These are phyloP conservation scores for Stenodera caucasica DNA, from an alignment of 2,888 invertebrate genomes.

Conservation along the genomic window DNA sequence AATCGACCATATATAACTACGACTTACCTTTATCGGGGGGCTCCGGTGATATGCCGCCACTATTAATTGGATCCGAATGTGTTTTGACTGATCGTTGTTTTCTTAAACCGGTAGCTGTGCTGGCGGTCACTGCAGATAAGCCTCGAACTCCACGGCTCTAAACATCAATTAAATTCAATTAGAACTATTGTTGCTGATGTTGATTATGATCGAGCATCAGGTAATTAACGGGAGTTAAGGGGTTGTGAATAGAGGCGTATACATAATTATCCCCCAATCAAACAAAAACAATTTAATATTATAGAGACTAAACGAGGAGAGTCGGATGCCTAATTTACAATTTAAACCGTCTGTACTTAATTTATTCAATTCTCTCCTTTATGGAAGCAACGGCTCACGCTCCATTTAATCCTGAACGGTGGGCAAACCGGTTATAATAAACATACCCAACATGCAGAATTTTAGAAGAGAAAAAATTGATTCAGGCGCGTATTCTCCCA, in stretches of 20 bases:
- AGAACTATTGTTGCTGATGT: no score
- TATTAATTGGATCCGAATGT: conserved; percentile 33
- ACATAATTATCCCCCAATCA: conserved; percentile 18
- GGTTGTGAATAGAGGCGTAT: neutral
- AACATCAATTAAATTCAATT: conserved; percentile 24
- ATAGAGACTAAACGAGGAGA: conserved; percentile 12
- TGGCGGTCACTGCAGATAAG: conserved; percentile 44
- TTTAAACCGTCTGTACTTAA: conserved; percentile 25
- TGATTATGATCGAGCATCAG: no score
- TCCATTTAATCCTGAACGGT: conserved; percentile 39
- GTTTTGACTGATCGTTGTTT: conserved; percentile 45
- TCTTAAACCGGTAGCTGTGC: conserved; percentile 39
- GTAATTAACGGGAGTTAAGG: neutral
- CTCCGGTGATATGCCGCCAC: conserved; percentile 44
- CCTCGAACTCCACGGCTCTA: conserved; percentile 49
- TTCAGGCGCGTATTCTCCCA: no score
- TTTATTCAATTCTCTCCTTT: conserved; percentile 27
- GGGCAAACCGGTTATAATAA: conserved; percentile 33
- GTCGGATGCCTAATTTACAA: conserved; percentile 30
- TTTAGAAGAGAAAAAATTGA: no score
- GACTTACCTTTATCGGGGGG: conserved; percentile 49
- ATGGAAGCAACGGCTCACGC: conserved; percentile 35
- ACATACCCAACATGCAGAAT: no score
- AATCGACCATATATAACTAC: neutral
- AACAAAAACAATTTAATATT: conserved; percentile 21